These are phyloP conservation scores for Ia io DNA, from an alignment of 2,113 vertebrate species.

Conservation along the genomic window DNA sequence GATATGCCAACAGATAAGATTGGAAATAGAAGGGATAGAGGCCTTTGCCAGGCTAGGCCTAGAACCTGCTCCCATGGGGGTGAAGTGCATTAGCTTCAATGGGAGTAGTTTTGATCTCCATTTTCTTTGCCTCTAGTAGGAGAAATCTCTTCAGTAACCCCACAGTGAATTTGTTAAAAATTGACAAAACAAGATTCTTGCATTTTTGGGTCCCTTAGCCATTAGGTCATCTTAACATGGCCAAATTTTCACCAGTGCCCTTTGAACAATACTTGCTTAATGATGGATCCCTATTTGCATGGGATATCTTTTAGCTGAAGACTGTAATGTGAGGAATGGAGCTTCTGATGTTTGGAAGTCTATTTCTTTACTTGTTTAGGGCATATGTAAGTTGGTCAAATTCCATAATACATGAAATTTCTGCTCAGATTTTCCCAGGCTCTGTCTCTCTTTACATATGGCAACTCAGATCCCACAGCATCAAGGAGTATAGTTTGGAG, in stretches of 20 bases:
- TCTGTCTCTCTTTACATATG: not conserved
- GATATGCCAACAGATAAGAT: not conserved
- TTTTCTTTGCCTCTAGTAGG: not conserved
- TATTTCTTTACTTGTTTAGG: not conserved
- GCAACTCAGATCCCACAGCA: not conserved
- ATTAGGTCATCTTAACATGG: not conserved
- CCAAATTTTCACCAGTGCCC: not conserved
- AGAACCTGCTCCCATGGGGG: not conserved
- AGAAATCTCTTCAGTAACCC: not conserved
- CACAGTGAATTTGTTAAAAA: not conserved
- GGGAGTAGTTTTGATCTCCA: not conserved
- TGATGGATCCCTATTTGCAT: not conserved
- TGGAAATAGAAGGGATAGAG: not conserved
- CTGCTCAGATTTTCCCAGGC: not conserved
- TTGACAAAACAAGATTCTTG: not conserved
- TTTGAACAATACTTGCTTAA: not conserved
- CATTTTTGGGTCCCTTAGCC: not conserved
- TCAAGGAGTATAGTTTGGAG: not conserved
- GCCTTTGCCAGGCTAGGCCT: not conserved
- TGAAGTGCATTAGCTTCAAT: not conserved
- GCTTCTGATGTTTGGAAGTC: not conserved
- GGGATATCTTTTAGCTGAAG: not conserved
- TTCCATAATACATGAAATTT: constrained; percentile 14
- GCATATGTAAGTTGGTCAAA: not conserved
- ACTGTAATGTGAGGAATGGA: not conserved